These are phyloP conservation scores for Mycalesis mineus DNA, from an alignment of 2,888 invertebrate species.

Conservation along the genomic window DNA sequence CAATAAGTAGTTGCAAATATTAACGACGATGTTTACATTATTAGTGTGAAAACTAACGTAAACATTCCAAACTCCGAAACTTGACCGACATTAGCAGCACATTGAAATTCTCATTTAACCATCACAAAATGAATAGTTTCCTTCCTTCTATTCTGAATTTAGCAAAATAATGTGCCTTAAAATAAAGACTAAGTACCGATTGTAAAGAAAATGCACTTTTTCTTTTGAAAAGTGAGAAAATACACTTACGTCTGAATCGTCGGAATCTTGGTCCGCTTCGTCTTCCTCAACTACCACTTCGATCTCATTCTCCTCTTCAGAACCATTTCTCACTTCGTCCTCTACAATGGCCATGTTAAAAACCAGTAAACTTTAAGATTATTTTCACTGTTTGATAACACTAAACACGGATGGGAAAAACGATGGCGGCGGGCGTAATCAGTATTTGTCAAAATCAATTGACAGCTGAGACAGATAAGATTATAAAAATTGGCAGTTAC, in stretches of 20 bases:
- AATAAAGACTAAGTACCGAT: background rate
- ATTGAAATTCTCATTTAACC: too few species aligned
- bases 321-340: conserved; percentile 69
- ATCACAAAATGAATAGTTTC: background rate
- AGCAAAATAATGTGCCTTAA: background rate
- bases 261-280: conserved; percentile 64
- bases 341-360: conserved; percentile 68
- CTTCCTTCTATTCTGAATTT: background rate
- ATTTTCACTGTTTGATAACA: conserved; percentile 53
- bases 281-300: conserved; percentile 69
- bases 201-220: conserved; percentile 1
- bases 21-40: too few species aligned
- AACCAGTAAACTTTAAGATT: conserved; percentile 34
- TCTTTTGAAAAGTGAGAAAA: conserved; percentile 20
- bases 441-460: background rate
- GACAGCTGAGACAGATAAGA: too few species aligned
- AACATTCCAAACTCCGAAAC: background rate
- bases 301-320: conserved; percentile 70
- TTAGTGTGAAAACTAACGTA: too few species aligned
- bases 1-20: too few species aligned
- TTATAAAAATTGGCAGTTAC: too few species aligned
- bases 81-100: background rate
- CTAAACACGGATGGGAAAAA: conserved; percentile 29
- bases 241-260: conserved; percentile 63
- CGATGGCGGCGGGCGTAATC: conserved; percentile 38